Base-by-base conservation (phyloP, 2,113 vertebrate species). In the Phalacrocorax carbo region DNA sequence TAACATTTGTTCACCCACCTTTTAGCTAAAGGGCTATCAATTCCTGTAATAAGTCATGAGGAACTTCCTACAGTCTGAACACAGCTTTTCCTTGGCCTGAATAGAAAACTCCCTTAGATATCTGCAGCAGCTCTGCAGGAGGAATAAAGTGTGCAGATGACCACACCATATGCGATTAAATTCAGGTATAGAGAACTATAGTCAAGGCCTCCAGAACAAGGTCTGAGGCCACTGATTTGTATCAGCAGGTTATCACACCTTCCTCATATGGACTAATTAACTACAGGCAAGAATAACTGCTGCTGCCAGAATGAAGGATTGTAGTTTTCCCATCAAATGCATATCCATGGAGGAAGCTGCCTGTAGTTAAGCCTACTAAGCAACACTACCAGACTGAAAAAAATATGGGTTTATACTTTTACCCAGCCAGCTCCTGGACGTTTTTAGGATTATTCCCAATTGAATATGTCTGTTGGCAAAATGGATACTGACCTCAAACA, bases 21-120 rank as follows among this genome's bases (percentile, higher is more conserved):
- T 94, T 83, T 80, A 78, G n/a, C 83, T 95, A 55, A 30, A 90
- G 49, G n/a, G 36, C 75, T 96, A 65, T 78, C 89, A 89, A 65
- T 89, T 91, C 73, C 65, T 69, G 36, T n/a, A 93, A 25, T 21
- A 94, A 84, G 49, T 85, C 69, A 93, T 55, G 83, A 75, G 51
- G 70, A 95, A 85, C 60, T 69, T 78, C 55, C 30, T 83, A 18
- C 61, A 80, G 62, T 38, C 69, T 73, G 69, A 82, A 27, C 40
- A 44, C 46, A 89, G 58, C 9, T 85, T 82, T 86, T 49, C 34
- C 44, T 79, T 49, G 27, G 30, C 34, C 49, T 68, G n/a, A 73
- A 60, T 6, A 60, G 69, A 94, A 92, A 91, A 84, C 10, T 80
- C 58, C 48, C 75, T 40, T 30, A 90, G 42, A n/a, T 89, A 76